Evolutionary conservation across 2,888 invertebrate genomes (phyloP).

Genomic region (Latheticus oryzae): DNA sequence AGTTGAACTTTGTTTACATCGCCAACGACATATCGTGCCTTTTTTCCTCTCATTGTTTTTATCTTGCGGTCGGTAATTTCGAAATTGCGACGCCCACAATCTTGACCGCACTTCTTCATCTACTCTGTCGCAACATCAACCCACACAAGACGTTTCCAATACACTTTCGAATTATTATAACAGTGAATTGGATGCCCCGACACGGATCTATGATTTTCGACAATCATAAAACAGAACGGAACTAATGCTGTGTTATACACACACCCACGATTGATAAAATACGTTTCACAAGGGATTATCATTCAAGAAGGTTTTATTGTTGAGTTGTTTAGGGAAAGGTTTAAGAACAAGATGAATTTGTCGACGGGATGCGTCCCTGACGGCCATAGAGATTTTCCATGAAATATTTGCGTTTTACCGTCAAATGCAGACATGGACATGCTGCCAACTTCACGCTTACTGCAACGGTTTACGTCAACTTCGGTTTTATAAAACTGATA

Average conservation of each 20-base stretch:
- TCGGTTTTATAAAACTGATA: too few species aligned
- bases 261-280: conserved; percentile 44
- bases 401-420: conserved; percentile 21
- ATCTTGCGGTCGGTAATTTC: conserved; percentile 20
- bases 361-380: conserved; percentile 32
- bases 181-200: background rate
- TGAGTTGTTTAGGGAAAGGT: conserved; percentile 38
- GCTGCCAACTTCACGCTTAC: conserved; percentile 5
- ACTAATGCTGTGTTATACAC: conserved; percentile 44
- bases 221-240: conserved; percentile 23
- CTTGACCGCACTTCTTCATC: conserved; percentile 25
- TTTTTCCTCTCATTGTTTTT: conserved; percentile 26
- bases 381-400: conserved; percentile 19
- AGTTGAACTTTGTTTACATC: conserved; percentile 27
- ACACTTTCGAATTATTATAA: conserved; percentile 18
- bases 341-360: conserved; percentile 40
- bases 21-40: conserved; percentile 20
- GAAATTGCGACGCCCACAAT: conserved; percentile 28
- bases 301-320: conserved; percentile 42
- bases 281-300: conserved; percentile 44
- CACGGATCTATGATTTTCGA: conserved; percentile 10
- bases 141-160: conserved; percentile 22
- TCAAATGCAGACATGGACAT: conserved; percentile 23
- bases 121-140: conserved; percentile 19
- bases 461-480: too few species aligned